A percentile compares a stretch with the other conserved stretches of the same genome.
phyloP scores from a whole-genome alignment of 2,797 vertebrate species.

The Esox masquinongy region DNA sequence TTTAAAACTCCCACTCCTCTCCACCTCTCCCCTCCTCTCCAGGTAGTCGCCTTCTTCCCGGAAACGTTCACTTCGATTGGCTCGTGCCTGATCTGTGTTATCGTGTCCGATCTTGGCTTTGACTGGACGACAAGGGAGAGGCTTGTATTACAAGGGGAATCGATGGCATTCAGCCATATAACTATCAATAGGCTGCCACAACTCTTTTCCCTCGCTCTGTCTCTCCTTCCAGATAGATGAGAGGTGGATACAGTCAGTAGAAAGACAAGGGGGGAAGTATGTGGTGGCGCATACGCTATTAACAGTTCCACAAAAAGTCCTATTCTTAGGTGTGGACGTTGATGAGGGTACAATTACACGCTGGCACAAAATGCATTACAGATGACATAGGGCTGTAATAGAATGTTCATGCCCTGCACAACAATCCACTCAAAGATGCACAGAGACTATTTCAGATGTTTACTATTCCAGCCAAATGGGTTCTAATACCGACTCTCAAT shows the following conservation, averaged over 20 bases:
- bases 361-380: neutral
- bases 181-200: conserved; percentile 71
- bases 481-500: conserved; percentile 36
- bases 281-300: neutral
- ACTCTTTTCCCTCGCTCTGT: conserved; percentile 54
- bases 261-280: neutral
- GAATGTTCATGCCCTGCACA: neutral
- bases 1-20: neutral
- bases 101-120: conserved; percentile 74
- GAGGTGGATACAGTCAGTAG: conserved; percentile 34
- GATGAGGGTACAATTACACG: neutral
- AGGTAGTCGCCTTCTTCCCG: conserved; percentile 61
- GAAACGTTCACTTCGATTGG: conserved; percentile 64
- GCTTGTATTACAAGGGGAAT: conserved; percentile 78
- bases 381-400: neutral
- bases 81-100: conserved; percentile 60
- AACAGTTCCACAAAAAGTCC: neutral
- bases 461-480: conserved; percentile 47
- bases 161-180: conserved; percentile 64
- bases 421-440: conserved; percentile 1
- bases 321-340: neutral
- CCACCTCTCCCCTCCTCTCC: conserved; percentile 22
- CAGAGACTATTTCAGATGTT: conserved; percentile 11
- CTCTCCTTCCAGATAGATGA: conserved; percentile 52
- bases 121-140: conserved; percentile 70